Evolutionary conservation across 1,140 invertebrate species (phyloP).

Genomic region (Pogonus chalceus): DNA sequence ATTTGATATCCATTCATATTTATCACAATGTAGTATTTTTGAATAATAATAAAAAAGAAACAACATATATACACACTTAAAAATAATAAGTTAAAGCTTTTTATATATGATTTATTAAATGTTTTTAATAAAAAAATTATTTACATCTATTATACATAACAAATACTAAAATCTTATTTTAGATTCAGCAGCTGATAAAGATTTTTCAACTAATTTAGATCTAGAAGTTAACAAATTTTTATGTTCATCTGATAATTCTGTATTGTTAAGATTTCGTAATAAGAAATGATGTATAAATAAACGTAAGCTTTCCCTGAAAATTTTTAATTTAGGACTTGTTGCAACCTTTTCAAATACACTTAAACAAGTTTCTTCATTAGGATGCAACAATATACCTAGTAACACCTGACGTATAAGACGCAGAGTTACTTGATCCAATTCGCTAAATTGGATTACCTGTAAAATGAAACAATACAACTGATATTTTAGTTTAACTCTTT

Average conservation of each 20-base stretch:
- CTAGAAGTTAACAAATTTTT: slow-evolving; percentile 42
- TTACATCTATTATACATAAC: no score
- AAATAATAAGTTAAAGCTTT: no score
- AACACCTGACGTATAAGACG: slow-evolving; percentile 62
- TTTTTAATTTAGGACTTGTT: slow-evolving; percentile 52
- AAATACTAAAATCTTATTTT: slow-evolving; percentile 2
- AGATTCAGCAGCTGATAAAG: slow-evolving; percentile 33
- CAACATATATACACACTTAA: no score
- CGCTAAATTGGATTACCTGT: slow-evolving; percentile 69
- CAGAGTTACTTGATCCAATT: slow-evolving; percentile 60
- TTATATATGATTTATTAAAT: no score
- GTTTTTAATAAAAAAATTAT: no score
- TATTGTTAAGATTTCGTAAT: slow-evolving; percentile 48
- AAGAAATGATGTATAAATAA: slow-evolving; percentile 75
- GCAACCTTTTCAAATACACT: slow-evolving; percentile 58
- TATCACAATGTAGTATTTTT: no score
- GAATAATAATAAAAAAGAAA: no score
- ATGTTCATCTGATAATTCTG: slow-evolving; percentile 39
- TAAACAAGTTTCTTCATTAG: slow-evolving; percentile 44
- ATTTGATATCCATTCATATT: no score
- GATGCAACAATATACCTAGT: slow-evolving; percentile 54
- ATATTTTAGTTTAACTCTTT: no score
- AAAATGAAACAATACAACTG: slow-evolving; percentile 30
- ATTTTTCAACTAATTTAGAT: slow-evolving; percentile 43
- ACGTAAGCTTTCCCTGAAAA: slow-evolving; percentile 63